Percentiles rank a stretch among this genome's conserved stretches.
Conservation (phyloP, 2,797 vertebrate species). For the Tapera naevia region DNA sequence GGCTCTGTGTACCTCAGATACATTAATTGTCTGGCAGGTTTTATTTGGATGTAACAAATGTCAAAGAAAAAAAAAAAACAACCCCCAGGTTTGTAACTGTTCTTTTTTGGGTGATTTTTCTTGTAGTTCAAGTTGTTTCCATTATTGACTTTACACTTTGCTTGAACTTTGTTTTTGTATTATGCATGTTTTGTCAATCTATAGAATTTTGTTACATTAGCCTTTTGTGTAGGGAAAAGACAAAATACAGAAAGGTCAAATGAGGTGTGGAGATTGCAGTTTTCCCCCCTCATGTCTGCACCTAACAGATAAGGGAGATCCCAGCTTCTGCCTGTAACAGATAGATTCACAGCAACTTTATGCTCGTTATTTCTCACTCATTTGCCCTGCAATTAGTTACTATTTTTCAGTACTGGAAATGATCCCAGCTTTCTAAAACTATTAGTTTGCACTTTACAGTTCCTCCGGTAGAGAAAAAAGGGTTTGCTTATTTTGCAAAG, state of each 20-base stretch:
- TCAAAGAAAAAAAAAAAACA: not conserved
- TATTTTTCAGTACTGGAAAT: not conserved
- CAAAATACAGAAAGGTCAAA: not conserved
- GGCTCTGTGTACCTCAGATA: not conserved
- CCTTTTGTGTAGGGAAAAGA: not conserved
- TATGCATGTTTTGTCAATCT: not conserved
- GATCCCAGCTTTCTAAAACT: not conserved
- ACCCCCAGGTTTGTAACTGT: not conserved
- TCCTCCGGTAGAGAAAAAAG: not conserved
- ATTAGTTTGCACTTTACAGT: not conserved
- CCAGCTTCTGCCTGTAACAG: not conserved
- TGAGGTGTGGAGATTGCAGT: not conserved
- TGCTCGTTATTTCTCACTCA: not conserved
- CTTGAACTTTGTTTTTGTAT: not conserved
- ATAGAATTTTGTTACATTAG: not conserved
- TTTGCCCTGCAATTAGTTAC: not conserved
- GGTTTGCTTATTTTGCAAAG: not conserved
- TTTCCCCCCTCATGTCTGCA: not conserved
- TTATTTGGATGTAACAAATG: not conserved
- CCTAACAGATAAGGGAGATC: not conserved
- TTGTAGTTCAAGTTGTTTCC: not conserved
- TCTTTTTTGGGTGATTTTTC: not conserved
- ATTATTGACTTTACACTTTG: not conserved
- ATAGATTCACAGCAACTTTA: not conserved
- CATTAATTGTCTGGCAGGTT: not conserved